Percentiles rank a stretch among this genome's conserved stretches.
Conservation (phyloP, 2,113 vertebrate genomes). For the Azemiops feae region DNA sequence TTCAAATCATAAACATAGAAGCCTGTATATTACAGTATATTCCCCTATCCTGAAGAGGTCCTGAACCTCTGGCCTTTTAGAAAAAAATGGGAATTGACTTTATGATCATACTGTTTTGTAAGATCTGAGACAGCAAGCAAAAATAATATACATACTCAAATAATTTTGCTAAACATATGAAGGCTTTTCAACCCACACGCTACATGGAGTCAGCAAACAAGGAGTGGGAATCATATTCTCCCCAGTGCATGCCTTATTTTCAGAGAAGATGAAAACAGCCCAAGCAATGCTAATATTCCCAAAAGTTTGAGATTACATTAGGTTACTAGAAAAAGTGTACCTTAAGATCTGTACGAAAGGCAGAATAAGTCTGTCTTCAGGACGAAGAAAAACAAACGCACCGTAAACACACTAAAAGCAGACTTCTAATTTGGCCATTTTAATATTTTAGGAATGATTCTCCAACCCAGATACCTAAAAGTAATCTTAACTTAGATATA, state of each 20-base stretch:
- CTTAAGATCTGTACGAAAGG: neutral
- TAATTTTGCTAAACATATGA: neutral
- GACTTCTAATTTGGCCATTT: slow-evolving; percentile 51
- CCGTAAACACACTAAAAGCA: slow-evolving; percentile 51
- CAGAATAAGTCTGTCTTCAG: neutral
- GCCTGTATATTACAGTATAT: neutral
- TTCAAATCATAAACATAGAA: neutral
- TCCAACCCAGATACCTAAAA: neutral
- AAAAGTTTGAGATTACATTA: neutral
- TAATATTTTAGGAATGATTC: slow-evolving; percentile 53
- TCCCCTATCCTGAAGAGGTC: neutral
- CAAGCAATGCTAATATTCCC: neutral
- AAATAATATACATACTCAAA: neutral
- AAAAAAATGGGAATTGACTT: neutral
- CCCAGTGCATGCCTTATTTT: neutral
- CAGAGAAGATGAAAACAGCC: neutral
- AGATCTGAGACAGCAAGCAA: neutral
- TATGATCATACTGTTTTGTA: neutral
- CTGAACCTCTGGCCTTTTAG: neutral
- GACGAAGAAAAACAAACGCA: neutral
- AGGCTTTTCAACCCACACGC: neutral
- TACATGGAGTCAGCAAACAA: neutral
- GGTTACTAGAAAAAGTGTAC: neutral
- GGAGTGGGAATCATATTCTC: no score
- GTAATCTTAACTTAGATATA: neutral